Conservation (phyloP, 1,140 invertebrate species). For the Drosophila cardini region DNA sequence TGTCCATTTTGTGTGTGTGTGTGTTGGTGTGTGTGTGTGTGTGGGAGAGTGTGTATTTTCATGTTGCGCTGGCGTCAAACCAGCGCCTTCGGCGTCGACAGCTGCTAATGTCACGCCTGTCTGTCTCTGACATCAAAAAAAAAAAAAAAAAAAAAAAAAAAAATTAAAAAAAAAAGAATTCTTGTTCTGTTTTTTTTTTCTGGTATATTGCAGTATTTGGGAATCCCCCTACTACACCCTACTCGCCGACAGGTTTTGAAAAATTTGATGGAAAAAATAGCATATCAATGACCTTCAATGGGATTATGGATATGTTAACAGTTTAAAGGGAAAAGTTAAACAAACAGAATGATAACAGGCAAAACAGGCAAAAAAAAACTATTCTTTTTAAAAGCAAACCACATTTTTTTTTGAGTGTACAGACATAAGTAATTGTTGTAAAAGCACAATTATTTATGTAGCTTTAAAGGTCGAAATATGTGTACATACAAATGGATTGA, state of each 20-base stretch:
- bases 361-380: too few relatives aligned
- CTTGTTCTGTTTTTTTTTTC: slow-evolving; percentile 7
- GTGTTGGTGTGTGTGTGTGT: neutral
- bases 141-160: too few relatives aligned
- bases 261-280: slow-evolving; percentile 44
- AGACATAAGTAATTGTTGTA: too few relatives aligned
- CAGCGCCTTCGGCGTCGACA: slow-evolving; percentile 52
- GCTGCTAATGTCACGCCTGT: slow-evolving; percentile 76
- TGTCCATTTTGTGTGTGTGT: slow-evolving; percentile 51
- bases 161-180: slow-evolving; percentile 1
- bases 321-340: slow-evolving; percentile 1
- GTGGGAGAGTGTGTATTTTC: slow-evolving; percentile 27
- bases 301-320: neutral
- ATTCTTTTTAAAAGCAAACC: too few relatives aligned
- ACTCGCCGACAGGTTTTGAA: slow-evolving; percentile 28
- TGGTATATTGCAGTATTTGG: neutral
- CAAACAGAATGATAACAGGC: neutral
- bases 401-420: too few relatives aligned
- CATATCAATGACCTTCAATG: slow-evolving; percentile 47
- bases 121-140: slow-evolving; percentile 60
- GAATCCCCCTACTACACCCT: neutral
- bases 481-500: too few relatives aligned
- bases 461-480: too few relatives aligned
- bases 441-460: too few relatives aligned
- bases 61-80: slow-evolving; percentile 56